phyloP scores from a whole-genome alignment of 2,113 vertebrate species.

The Limanda limanda region DNA sequence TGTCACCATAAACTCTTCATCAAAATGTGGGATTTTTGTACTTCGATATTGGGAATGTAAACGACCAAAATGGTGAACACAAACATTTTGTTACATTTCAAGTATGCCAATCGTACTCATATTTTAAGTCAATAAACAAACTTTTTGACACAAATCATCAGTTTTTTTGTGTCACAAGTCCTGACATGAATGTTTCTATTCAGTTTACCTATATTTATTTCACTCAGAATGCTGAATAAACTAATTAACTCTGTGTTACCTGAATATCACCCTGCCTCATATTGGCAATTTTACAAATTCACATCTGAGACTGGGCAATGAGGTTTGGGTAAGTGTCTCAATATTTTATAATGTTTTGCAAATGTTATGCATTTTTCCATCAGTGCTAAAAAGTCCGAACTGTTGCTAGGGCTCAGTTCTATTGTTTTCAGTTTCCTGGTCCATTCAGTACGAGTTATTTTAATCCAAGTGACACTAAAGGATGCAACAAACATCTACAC shows the following conservation, averaged over 20 bases:
- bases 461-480: no score
- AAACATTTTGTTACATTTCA: slow-evolving; percentile 72
- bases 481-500: no score
- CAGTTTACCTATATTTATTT: background rate
- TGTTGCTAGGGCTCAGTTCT: no score
- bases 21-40: slow-evolving; percentile 54
- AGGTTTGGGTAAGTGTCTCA: background rate
- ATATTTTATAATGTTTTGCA: background rate
- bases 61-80: slow-evolving; percentile 61
- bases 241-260: background rate
- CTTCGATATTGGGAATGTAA: slow-evolving; percentile 64
- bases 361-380: background rate
- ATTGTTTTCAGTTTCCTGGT: no score
- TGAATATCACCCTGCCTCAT: background rate
- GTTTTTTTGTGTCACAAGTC: background rate
- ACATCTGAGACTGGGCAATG: no score
- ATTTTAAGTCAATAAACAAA: slow-evolving; percentile 77
- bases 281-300: background rate
- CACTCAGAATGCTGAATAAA: no score
- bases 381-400: background rate
- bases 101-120: slow-evolving; percentile 66
- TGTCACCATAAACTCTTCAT: slow-evolving; percentile 53
- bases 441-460: no score
- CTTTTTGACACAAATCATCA: slow-evolving; percentile 30
- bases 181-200: background rate